Evolutionary conservation across 2,888 invertebrate species (phyloP), one percentile per base, ranked within the genome.

Genomic region (Cosmorhoe ocellata): DNA sequence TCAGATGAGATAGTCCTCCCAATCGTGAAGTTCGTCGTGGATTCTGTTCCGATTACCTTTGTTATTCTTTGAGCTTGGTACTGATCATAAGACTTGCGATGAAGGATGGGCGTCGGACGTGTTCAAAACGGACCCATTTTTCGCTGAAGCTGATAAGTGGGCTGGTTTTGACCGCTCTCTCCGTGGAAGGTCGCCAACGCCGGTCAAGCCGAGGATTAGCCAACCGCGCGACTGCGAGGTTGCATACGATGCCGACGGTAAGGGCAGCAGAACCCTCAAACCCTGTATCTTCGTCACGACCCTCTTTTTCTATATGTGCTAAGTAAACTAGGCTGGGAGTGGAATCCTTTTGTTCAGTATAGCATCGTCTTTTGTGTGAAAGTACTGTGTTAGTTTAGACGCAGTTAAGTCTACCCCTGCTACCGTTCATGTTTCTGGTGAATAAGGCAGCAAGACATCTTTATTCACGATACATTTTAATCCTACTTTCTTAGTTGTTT

Each of bases 241-340:
- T 75, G 94, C 94, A 69, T 95, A 91, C 86, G 94, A 95, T 90
- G 91, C 93, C 84, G 94, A 94, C 79, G 95, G 95, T 92, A 94
- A 92, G 91, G 88, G 85, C 83, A 79, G 73, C 83, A 85, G 85
- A 81, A 79, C 76, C 73, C 70, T 61, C 68, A 68, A 64, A 74
- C 64, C 71, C 78, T 79, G 80, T 79, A 73, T 74, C 85, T 85
- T 84, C 85, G 84, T 84, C 84, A 78, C 74, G 69, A 74, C 79
- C 81, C 74, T 34, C 28, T 66, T 61, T 66, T 26, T 26, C 58
- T 61, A 61, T 56, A 38, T 63, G 33, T 55, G 46, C 53, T 53
- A 58, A 60, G 39, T 32, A 45, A 39, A 51, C 37, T 41, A 53
- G 41, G 47, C 47, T 53, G 45, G 47, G 43, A 50, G 28, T 24